These are phyloP conservation scores for Enteromius anoplus DNA, from an alignment of 2,797 vertebrate genomes.

Conservation along the genomic window DNA sequence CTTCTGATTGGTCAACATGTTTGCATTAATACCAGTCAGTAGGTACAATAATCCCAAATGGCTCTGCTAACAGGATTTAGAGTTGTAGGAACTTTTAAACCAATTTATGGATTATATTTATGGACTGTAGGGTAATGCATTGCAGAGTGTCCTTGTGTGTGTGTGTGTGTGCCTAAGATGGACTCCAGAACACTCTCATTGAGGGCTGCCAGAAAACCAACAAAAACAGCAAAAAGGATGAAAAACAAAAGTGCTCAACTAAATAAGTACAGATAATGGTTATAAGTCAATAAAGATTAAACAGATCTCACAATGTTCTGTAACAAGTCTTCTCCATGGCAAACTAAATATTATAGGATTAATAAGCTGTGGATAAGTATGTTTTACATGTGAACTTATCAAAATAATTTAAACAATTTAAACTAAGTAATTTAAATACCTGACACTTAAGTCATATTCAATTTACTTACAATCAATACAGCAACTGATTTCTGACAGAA, in stretches of 20 bases:
- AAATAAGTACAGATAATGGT: background rate
- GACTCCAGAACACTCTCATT: slow-evolving; percentile 1
- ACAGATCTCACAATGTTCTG: background rate
- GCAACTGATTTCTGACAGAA: background rate
- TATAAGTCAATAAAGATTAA: background rate
- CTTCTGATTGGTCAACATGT: background rate
- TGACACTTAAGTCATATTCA: background rate
- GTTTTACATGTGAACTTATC: background rate
- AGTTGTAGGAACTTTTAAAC: slow-evolving; percentile 13
- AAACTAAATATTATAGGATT: background rate
- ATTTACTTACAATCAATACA: background rate
- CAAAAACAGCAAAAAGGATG: background rate
- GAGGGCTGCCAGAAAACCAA: background rate
- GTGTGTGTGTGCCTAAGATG: background rate
- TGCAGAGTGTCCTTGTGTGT: background rate
- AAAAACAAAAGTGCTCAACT: background rate
- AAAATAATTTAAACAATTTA: background rate
- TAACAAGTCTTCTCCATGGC: background rate
- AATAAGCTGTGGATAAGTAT: background rate
- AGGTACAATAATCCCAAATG: slow-evolving; percentile 23
- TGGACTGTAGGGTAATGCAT: background rate
- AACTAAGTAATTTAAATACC: background rate
- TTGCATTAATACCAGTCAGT: background rate
- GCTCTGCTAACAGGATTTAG: slow-evolving; percentile 7
- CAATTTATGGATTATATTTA: slow-evolving; percentile 20